These are phyloP conservation scores for Dynastes maya DNA, from an alignment of 2,888 invertebrate species.

Conservation along the genomic window DNA sequence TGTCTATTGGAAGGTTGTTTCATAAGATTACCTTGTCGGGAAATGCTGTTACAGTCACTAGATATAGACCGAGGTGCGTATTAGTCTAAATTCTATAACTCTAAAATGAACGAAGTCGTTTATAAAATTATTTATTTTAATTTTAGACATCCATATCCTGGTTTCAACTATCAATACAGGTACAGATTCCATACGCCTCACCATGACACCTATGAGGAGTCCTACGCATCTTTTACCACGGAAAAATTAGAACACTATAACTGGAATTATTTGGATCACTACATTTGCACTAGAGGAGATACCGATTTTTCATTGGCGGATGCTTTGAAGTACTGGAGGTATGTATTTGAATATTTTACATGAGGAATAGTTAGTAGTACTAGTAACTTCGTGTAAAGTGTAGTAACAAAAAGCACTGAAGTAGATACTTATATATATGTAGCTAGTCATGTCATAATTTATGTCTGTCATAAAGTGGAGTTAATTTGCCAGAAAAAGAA, in stretches of 20 bases:
- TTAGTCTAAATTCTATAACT: not conserved
- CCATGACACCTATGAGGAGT: conserved; percentile 93
- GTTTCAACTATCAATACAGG: conserved; percentile 92
- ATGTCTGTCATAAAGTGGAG: too few relatives aligned
- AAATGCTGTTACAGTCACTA: conserved; percentile 93
- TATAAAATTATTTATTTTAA: too few relatives aligned
- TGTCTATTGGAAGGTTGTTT: conserved; percentile 96
- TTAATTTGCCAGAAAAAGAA: too few relatives aligned
- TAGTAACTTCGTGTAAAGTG: too few relatives aligned
- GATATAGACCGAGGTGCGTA: conserved; percentile 90
- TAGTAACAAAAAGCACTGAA: too few relatives aligned
- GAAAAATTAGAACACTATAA: conserved; percentile 96
- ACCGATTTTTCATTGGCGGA: conserved; percentile 91
- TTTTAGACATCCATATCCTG: conserved; percentile 92
- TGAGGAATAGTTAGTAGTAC: too few relatives aligned
- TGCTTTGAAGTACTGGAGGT: conserved; percentile 75
- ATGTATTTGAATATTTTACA: not conserved
- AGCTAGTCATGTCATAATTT: too few relatives aligned
- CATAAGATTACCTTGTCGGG: conserved; percentile 91
- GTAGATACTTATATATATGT: too few relatives aligned
- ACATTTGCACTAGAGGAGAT: conserved; percentile 95
- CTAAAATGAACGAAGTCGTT: too few relatives aligned
- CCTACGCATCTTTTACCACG: conserved; percentile 94
- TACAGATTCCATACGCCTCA: conserved; percentile 95
- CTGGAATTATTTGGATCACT: conserved; percentile 98